A percentile compares a stretch with the other conserved stretches of the same genome.
Conservation (phyloP, 1,140 invertebrate genomes). For the Gryllus bimaculatus region DNA sequence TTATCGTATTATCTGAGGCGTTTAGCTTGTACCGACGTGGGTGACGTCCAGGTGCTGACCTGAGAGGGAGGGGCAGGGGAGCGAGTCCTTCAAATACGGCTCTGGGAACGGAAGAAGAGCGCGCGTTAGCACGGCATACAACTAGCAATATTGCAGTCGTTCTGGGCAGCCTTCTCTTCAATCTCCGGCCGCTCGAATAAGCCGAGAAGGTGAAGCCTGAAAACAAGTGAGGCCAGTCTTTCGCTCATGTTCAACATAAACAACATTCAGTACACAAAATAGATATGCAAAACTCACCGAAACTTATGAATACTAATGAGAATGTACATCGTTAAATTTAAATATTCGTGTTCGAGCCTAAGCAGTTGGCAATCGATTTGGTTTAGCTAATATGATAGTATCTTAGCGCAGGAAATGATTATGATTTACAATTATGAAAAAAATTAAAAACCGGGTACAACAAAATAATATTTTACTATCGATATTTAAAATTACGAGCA, state of each 20-base stretch:
- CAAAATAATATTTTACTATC: background rate
- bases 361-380: background rate
- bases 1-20: background rate
- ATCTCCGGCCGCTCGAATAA: too few species aligned
- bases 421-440: background rate
- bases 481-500: too few species aligned
- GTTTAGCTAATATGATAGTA: background rate
- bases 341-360: background rate
- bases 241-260: background rate
- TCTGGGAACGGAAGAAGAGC: too few species aligned
- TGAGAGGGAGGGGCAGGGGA: background rate
- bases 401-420: background rate
- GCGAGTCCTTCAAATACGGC: too few species aligned
- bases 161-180: too few species aligned
- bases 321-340: background rate
- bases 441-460: background rate
- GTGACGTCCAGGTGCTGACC: background rate
- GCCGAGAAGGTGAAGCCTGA: background rate
- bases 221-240: background rate
- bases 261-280: background rate
- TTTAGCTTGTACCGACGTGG: background rate
- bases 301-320: constrained; percentile 2
- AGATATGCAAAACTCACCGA: background rate
- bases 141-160: too few species aligned
- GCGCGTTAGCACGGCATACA: too few species aligned